These are phyloP conservation scores for Rhinichthys klamathensis DNA, from an alignment of 2,113 vertebrate species.

Conservation along the genomic window DNA sequence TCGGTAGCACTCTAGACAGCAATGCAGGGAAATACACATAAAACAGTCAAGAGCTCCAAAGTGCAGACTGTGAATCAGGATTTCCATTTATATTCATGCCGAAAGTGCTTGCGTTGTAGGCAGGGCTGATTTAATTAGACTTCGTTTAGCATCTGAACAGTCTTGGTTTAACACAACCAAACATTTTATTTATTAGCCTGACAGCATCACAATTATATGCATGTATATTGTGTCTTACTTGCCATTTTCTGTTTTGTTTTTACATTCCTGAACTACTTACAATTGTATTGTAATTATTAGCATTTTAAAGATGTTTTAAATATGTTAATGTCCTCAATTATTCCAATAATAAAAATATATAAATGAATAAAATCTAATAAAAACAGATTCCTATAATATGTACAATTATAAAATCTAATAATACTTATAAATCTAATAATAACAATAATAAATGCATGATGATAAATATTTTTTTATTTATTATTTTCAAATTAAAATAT, in stretches of 20 bases:
- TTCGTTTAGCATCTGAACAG: background rate
- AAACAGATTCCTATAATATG: background rate
- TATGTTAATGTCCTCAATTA: background rate
- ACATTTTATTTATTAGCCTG: background rate
- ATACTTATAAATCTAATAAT: background rate
- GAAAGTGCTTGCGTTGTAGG: conserved; percentile 3
- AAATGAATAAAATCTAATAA: too few species aligned
- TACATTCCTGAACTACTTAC: background rate
- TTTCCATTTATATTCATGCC: background rate
- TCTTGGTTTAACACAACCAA: background rate
- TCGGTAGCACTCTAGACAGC: conserved; percentile 29
- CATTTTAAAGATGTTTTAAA: background rate
- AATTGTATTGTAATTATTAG: background rate
- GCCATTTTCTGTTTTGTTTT: background rate
- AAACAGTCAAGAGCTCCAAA: conserved; percentile 3
- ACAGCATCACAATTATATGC: background rate
- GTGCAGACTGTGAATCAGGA: conserved; percentile 15
- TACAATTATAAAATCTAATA: background rate
- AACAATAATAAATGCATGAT: background rate
- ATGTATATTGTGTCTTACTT: background rate
- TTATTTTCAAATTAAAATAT: background rate
- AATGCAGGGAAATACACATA: conserved; percentile 39
- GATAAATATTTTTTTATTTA: background rate
- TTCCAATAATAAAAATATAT: background rate
- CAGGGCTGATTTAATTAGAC: conserved; percentile 8